These are phyloP conservation scores for Caloenas nicobarica DNA, from an alignment of 2,113 vertebrate species.

Conservation along the genomic window DNA sequence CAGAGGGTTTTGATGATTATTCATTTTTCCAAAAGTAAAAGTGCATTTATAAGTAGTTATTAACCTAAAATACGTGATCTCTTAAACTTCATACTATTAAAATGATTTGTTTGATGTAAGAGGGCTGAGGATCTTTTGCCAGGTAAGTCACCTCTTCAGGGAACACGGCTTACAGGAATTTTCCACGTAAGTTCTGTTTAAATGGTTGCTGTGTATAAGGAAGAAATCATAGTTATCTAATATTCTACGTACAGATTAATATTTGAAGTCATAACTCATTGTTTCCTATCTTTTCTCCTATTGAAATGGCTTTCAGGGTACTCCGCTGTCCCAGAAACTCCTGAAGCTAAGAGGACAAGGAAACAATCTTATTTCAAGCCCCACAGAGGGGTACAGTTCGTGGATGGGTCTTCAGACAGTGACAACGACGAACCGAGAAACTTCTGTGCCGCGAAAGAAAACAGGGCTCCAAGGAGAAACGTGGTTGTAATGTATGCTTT, in stretches of 20 bases:
- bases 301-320: conserved; percentile 56
- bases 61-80: fast-evolving
- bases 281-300: background rate
- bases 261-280: background rate
- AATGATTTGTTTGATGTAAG: background rate
- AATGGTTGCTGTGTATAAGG: background rate
- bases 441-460: background rate
- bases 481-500: conserved; percentile 68
- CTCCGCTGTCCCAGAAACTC: conserved; percentile 74
- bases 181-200: background rate
- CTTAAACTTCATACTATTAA: background rate
- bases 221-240: background rate
- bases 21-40: background rate
- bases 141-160: background rate
- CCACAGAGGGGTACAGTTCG: conserved; percentile 75
- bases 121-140: background rate
- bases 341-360: conserved; percentile 70
- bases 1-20: background rate
- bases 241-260: background rate
- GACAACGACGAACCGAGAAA: conserved; percentile 63
- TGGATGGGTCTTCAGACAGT: conserved; percentile 77
- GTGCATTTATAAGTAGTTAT: background rate
- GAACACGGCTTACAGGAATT: background rate
- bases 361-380: conserved; percentile 63
- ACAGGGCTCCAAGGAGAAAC: conserved; percentile 9